Evolutionary conservation across 2,888 invertebrate genomes (phyloP), one percentile per base, ranked within the genome.

Genomic region (Lysandra coridon): DNA sequence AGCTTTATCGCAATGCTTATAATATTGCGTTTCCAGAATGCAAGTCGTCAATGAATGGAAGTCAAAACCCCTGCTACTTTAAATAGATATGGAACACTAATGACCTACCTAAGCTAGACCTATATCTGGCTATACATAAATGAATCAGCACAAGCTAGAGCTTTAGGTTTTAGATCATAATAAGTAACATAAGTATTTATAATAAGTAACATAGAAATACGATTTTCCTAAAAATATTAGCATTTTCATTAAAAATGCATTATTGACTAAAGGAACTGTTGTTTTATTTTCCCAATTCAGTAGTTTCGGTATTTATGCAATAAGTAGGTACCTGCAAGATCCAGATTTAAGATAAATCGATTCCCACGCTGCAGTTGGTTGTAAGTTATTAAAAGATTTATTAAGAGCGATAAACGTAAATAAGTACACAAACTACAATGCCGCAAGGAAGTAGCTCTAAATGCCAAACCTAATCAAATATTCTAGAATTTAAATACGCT

Each of bases 391-490:
- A 69, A 17, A 23, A 64, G 64, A 64, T 64, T 64, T 64, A 64
- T 30, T 64, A 64, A 64, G 64, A 69, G 69, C 69, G 69, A 69
- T 69, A 69, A 69, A 78, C 53, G 33, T 78, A 40, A 57, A 60
- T 78, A 40, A 57, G 37, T 78, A 60, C n/a, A 75, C 75, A 30
- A 69, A 12, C 12, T 49, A 74, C 33, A 74, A 74, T 74, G 49
- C 7, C 10, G 7, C 23, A 40, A 75, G 49, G 23, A 30, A 75
- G 30, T 49, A 49, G 75, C 30, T 75, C 49, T 30, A 75, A 75
- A 75, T 75, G 75, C 75, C 49, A 75, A 49, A 75, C 49, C 23
- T 49, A 75, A 75, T 75, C 49, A 49, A 49, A 75, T 30, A 49
- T 23, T 75, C 75, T 23, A 23, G 49, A 49, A 30, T 75, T 69